These are phyloP conservation scores for Brenthis ino DNA, from an alignment of 2,888 invertebrate species.

Conservation along the genomic window DNA sequence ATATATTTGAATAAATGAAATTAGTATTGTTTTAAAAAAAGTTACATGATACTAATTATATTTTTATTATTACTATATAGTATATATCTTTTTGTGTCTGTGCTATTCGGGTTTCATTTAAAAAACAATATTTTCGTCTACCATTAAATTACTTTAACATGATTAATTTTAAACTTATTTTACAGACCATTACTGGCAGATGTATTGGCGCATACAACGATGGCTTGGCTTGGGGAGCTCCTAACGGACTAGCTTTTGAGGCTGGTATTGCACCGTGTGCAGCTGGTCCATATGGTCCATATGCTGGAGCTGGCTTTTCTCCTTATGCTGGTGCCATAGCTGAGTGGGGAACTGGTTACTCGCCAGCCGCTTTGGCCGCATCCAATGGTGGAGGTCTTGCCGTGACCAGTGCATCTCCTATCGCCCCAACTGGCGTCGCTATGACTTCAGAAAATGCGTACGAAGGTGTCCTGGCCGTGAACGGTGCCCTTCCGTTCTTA, in stretches of 20 bases:
- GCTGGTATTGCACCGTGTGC: neutral
- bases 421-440: constrained; percentile 51
- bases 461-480: constrained; percentile 48
- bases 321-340: constrained; percentile 14
- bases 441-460: constrained; percentile 50
- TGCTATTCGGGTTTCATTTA: no score
- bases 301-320: constrained; percentile 3
- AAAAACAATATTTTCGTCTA: no score
- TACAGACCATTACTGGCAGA: constrained; percentile 36
- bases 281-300: neutral
- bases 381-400: constrained; percentile 38
- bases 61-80: no score
- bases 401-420: constrained; percentile 49
- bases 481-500: constrained; percentile 51
- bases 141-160: no score
- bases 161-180: neutral
- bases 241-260: constrained; percentile 4
- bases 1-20: no score
- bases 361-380: constrained; percentile 25
- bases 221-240: constrained; percentile 7
- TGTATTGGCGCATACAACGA: constrained; percentile 20
- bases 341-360: neutral
- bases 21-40: no score
- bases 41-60: no score
- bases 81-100: no score